Evolutionary conservation across 2,113 vertebrate species (phyloP), one percentile per base, ranked within the genome.

Genomic region (Apus apus): DNA sequence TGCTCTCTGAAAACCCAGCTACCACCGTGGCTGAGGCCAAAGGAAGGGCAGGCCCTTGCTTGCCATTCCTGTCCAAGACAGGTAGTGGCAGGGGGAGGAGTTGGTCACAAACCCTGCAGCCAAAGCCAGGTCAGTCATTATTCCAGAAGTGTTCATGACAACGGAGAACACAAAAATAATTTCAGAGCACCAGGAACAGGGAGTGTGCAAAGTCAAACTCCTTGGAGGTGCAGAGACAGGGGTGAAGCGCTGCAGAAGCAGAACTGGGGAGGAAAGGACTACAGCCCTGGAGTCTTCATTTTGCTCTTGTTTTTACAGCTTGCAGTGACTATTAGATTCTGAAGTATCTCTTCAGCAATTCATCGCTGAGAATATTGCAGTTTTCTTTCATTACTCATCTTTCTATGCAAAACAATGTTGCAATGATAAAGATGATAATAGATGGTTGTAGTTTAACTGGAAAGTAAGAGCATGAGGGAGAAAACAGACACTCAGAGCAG

Each of bases 331-430:
- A 50, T 82, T 80, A 61, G 7, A 77, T 95, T 71, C 58, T 87
- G 54, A 96, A 95, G 76, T 30, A 89, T 75, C 54, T 94, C 61
- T 75, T 96, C 79, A 88, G 84, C 65, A 91, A 77, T 78, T 90
- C 74, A 61, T 26, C 22, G 70, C 21, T 90, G 65, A 92, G 62
- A 96, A 79, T 79, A 91, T 17, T 60, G 60, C 13, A 12, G 29
- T 79, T 82, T 67, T 73, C 75, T 89, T 93, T 89, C 74, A 90
- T 61, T 93, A 77, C 53, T 85, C 75, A 73, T 90, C 76, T 64
- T 61, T 83, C 79, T 90, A 91, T 32, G 36, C 65, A 91, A 95
- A 96, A 74, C 40, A 84, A 73, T 34, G n/a, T 51, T 92, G 80
- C 85, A 77, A 74, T 85, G 40, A 65, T 93, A 91, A 81, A 65